A percentile compares a stretch with the other conserved stretches of the same genome.
Evolutionary conservation across 2,113 vertebrate species (phyloP).

Genomic region (Sciurus niger): DNA sequence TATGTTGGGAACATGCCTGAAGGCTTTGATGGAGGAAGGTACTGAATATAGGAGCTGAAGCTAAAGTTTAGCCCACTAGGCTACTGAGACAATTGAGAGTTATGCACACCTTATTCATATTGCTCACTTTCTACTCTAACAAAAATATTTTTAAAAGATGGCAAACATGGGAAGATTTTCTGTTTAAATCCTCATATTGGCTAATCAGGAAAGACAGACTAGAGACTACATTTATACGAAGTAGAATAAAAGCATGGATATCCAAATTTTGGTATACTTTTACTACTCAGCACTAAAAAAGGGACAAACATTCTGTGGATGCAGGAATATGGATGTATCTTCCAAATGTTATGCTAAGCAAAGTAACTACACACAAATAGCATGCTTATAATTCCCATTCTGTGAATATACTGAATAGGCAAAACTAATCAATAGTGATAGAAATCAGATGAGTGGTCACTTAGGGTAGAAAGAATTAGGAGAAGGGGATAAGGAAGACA

Average conservation of each 20-base stretch:
- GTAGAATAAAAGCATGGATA: neutral
- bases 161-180: neutral
- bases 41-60: neutral
- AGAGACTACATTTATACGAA: neutral
- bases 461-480: neutral
- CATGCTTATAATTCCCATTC: neutral
- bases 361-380: neutral
- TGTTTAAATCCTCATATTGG: neutral
- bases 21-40: neutral
- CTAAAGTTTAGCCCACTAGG: neutral
- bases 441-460: neutral
- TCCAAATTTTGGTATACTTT: neutral
- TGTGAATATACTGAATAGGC: neutral
- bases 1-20: neutral
- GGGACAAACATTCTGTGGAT: neutral
- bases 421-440: neutral
- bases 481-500: neutral
- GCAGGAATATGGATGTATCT: neutral
- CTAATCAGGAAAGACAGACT: neutral
- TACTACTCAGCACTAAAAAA: neutral
- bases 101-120: neutral
- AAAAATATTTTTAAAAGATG: neutral
- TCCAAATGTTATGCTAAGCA: neutral
- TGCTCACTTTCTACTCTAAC: neutral
- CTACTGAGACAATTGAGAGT: neutral